Base-by-base conservation (phyloP, 1,140 invertebrate species). In the Choristoneura fumiferana region DNA sequence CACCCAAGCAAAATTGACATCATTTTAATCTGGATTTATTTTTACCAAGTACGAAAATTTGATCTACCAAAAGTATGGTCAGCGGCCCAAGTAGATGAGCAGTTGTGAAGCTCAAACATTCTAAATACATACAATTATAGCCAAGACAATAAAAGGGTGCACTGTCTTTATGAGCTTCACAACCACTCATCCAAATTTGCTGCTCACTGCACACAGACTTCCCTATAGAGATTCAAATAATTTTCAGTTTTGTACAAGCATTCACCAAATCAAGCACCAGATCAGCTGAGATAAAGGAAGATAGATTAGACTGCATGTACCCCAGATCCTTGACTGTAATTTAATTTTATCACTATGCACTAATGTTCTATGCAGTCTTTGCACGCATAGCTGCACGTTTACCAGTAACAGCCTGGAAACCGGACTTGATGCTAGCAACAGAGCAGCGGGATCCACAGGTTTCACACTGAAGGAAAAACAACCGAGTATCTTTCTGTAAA, bases 391-490 rank as follows among this genome's bases (percentile, higher is more conserved):
- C 98, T 74, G 98, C 98, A 92, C 98, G 94, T 84, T 99, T 99
- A 61, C 97, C 96, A 76, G 98, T 99, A 65, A 99, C 97, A 79
- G 98, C 96, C 93, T 99, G 98, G 94, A 99, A 99, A 93, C 99
- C 98, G 90, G 98, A 98, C 91, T 99, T 99, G 87, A 99, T 99
- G 90, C 97, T 99, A 73, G 98, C 96, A 29, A 99, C 99, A 55
- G 98, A 99, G 92, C 98, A 99, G 80, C 98, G 92, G 33, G 98
- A 99, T 13, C 98, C 98, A 91, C 99, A 99, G 0, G 96, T 97
- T 91, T 99, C 98, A 91, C 99, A 99, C 89, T 99, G 98, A 53
- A 99, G 93, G 93, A 99, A 99, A 92, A 99, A 99, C 55, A 99
- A 92, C 76, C 99, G 92, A 33, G 98, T 99, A 86, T 99, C 98